phyloP scores from a whole-genome alignment of 2,888 invertebrate species.

The Imbricaverruca yamaguchii region DNA sequence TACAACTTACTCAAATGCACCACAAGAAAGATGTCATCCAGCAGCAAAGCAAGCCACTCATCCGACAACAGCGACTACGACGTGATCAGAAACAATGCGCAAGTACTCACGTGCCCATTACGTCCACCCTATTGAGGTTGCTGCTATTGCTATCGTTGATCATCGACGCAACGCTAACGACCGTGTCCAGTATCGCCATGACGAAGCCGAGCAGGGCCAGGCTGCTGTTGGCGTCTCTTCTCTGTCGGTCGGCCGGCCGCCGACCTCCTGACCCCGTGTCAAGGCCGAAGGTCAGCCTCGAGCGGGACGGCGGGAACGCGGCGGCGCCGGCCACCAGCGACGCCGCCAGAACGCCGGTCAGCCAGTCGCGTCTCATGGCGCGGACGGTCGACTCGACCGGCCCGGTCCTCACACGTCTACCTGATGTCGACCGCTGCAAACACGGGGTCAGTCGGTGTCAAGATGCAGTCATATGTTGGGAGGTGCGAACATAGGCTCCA shows the following conservation, averaged over 20 bases:
- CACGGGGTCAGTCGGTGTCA: too few relatives aligned
- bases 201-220: slow-evolving; percentile 29
- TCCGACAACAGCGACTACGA: too few relatives aligned
- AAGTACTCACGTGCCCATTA: slow-evolving; percentile 23
- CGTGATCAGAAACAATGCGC: background rate
- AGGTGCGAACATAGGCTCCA: too few relatives aligned
- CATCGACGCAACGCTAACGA: slow-evolving; percentile 27
- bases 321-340: background rate
- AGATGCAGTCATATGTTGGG: too few relatives aligned
- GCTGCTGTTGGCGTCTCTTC: slow-evolving; percentile 29
- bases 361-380: background rate
- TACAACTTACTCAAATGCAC: too few relatives aligned
- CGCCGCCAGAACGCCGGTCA: background rate
- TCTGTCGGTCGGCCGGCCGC: background rate
- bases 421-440: too few relatives aligned
- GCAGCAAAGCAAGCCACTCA: too few relatives aligned
- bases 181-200: slow-evolving; percentile 29
- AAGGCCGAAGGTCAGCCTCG: background rate
- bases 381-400: background rate
- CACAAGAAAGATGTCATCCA: too few relatives aligned
- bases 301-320: background rate
- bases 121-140: slow-evolving; percentile 25
- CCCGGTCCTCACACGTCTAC: too few relatives aligned
- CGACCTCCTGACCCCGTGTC: background rate
- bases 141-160: slow-evolving; percentile 30